Evolutionary conservation across 2,797 vertebrate genomes (phyloP), one percentile per base, ranked within the genome.

Genomic region (Sarcophilus harrisii): DNA sequence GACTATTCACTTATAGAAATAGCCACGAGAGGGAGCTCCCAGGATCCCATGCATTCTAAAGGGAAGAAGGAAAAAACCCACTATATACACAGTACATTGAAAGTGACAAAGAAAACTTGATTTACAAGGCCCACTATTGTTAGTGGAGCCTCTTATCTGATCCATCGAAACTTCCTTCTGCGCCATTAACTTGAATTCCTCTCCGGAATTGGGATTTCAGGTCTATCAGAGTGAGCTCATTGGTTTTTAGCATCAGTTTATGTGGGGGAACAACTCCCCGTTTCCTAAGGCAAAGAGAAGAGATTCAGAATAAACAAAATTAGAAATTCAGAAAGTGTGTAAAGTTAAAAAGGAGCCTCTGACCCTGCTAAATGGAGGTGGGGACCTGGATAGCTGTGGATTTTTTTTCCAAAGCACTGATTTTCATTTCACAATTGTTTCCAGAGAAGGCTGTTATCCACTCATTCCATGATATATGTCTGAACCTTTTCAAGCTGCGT

Each of bases 21-120:
- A 58, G 60, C 97, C 96, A 29, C 97, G 59, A 96, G 97, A 98
- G 98, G 97, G 96, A 96, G 97, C 96, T 5, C 93, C 91, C 58
- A 59, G 1, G 90, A 92, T 45, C 45, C n/a, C 24, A 57, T 54
- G 1, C 13, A 57, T 90, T 91, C 55, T 49, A 66, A 87, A 92
- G 54, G 57, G 95, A 93, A 55, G 38, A 38, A 90, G 87, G 29
- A 4, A 2, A 32, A 21, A 81, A 11, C 9, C 38, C 73, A 93
- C 90, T 45, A 1, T 0, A 28, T 45, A 81, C 89, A 59, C 81
- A 24, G 62, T 54, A 54, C 11, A 1, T n/a, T 52, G 90, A 95
- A 95, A 96, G 73, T 13, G 94, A 87, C 94, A 93, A 92, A 91
- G 32, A 97, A 32, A 92, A 94, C 57, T 57, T 32, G 27, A 90